Conservation (phyloP, 2,113 vertebrate genomes). For the Corydoras sp. region DNA sequence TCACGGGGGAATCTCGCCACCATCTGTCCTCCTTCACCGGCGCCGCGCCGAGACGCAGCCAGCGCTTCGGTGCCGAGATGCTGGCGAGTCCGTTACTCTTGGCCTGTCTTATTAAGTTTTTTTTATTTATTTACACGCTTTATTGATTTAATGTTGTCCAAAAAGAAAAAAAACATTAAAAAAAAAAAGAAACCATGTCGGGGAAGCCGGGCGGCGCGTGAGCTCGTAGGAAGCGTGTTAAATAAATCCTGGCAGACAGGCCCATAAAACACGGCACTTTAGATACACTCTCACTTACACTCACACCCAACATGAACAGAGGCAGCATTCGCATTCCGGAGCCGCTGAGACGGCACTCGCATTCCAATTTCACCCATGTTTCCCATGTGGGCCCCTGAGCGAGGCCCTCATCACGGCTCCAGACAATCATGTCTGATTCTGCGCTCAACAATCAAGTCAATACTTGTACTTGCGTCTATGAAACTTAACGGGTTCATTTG, state of each 20-base stretch:
- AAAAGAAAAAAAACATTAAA: conserved; percentile 1
- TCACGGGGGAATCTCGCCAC: conserved; percentile 38
- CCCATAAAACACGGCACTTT: conserved; percentile 9
- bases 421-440: too few species aligned
- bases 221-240: conserved; percentile 6
- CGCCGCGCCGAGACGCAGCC: conserved; percentile 14
- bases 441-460: too few species aligned
- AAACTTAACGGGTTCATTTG: too few species aligned
- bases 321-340: conserved; percentile 12
- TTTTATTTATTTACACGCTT: conserved; percentile 23
- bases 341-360: background rate
- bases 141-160: conserved; percentile 37
- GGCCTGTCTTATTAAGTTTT: conserved; percentile 27
- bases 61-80: conserved; percentile 6
- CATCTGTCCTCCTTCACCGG: conserved; percentile 39
- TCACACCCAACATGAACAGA: conserved; percentile 1
- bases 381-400: too few species aligned
- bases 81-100: conserved; percentile 25
- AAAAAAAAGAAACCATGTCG: too few species aligned
- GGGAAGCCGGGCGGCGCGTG: conserved; percentile 4
- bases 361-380: too few species aligned
- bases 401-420: too few species aligned
- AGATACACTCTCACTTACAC: conserved; percentile 9
- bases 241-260: conserved; percentile 20
- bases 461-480: too few species aligned